Evolutionary conservation across 2,888 invertebrate genomes (phyloP), one percentile per base, ranked within the genome.

Genomic region (Rhaphigaster nebulosa): DNA sequence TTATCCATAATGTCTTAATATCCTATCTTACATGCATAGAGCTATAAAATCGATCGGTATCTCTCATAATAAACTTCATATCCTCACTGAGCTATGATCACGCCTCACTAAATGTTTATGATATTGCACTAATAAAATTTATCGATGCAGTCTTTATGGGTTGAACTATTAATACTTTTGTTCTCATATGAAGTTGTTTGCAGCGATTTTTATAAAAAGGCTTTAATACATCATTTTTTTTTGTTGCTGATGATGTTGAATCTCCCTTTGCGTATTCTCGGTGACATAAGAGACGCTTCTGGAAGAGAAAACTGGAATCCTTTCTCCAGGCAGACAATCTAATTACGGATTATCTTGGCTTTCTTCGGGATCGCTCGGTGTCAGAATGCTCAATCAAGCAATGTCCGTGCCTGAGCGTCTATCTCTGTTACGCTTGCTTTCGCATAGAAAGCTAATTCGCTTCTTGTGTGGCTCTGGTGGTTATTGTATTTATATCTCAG

Each of bases 261-360:
- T 29, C 65, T 29, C 13, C 60, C 29, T 15, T 5, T 29, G 65
- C 29, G 65, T 65, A 65, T 8, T 2, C 65, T 29, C 29, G 29
- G 65, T 65, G 65, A 65, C 65, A 65, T 29, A 29, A 65, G 26
- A 60, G 1, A 60, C 60, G 10, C 65, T n/a, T 0, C 13, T 65
- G 15, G 29, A 29, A 65, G 65, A 65, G 65, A 65, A 65, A 65
- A 65, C 80, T 41, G 41, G 80, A 41, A 41, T 80, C 80, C 80
- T 41, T 41, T 80, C 41, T 41, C 80, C 26, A 29, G 65, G 15
- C 41, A 38, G 38, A 20, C 80, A 38, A 80, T 41, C 80, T 80
- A 80, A 80, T 80, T 80, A 80, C 2, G 20, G 80, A 80, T 80
- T 41, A 80, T 80, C 41, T 80, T 13, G 26, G 80, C 80, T 80